Evolutionary conservation across 2,888 invertebrate species (phyloP).

Genomic region (Agonum fuliginosum): DNA sequence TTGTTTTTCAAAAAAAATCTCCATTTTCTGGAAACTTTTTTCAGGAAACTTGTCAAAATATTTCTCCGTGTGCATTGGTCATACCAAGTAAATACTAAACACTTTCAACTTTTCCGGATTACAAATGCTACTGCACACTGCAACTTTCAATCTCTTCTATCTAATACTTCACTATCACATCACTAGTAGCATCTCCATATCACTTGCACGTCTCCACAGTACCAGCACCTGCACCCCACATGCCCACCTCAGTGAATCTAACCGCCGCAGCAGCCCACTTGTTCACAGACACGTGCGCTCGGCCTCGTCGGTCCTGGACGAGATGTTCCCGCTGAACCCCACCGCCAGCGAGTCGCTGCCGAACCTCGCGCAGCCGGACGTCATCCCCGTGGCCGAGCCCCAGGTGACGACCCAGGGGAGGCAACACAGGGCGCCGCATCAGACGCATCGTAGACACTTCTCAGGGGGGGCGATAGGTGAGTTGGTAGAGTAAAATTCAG

Average conservation of each 20-base stretch:
- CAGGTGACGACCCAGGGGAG: conserved; percentile 2
- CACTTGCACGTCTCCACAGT: neutral
- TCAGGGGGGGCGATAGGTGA: conserved; percentile 57
- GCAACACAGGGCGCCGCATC: conserved; percentile 64
- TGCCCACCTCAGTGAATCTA: neutral
- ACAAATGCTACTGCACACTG: too few species aligned
- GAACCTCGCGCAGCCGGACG: conserved; percentile 79
- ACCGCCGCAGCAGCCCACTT: conserved; percentile 4
- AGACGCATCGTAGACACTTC: conserved; percentile 66
- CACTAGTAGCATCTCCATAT: neutral
- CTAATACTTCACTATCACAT: neutral
- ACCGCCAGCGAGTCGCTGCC: conserved; percentile 81
- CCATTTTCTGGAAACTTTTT: too few species aligned
- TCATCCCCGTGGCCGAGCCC: conserved; percentile 31
- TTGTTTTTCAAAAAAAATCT: too few species aligned
- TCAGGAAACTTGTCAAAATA: too few species aligned
- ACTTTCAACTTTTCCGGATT: too few species aligned
- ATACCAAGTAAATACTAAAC: too few species aligned
- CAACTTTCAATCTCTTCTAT: too few species aligned
- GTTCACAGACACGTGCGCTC: conserved; percentile 74
- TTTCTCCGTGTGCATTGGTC: too few species aligned
- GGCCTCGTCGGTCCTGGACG: conserved; percentile 76
- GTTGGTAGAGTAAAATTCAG: too few species aligned
- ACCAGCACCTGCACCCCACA: neutral
- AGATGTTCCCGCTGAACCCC: conserved; percentile 71